phyloP scores from a whole-genome alignment of 2,797 vertebrate genomes.

The Spinus pinus region DNA sequence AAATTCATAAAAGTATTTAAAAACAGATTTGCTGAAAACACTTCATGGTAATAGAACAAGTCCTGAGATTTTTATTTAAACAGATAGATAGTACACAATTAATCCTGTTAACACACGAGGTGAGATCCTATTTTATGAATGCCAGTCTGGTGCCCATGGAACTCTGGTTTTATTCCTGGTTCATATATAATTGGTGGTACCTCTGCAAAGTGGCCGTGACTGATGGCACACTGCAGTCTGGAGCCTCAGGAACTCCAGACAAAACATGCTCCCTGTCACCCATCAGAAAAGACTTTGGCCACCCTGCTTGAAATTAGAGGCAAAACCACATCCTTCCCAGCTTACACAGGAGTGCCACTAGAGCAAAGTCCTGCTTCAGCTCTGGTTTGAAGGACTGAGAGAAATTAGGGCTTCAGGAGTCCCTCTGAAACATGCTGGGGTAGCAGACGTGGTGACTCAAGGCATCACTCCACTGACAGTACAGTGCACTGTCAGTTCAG shows the following conservation, averaged over 20 bases:
- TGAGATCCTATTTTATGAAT: not conserved
- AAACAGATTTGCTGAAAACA: not conserved
- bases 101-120: not conserved
- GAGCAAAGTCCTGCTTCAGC: not conserved
- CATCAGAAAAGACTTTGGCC: not conserved
- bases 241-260: not conserved
- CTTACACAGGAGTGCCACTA: not conserved
- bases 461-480: not conserved
- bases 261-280: not conserved
- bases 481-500: not conserved
- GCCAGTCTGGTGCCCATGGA: not conserved
- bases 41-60: not conserved
- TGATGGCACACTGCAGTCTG: fast-evolving
- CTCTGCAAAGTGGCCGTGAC: not conserved
- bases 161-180: not conserved
- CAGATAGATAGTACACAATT: not conserved
- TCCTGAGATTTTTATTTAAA: not conserved
- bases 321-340: not conserved
- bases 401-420: not conserved
- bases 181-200: not conserved
- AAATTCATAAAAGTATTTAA: not conserved
- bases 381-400: not conserved
- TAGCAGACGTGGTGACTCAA: not conserved
- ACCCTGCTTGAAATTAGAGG: not conserved
- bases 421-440: fast-evolving